Evolutionary conservation across 2,888 invertebrate genomes (phyloP), one percentile per base, ranked within the genome.

Genomic region (Hypomecis punctinalis): DNA sequence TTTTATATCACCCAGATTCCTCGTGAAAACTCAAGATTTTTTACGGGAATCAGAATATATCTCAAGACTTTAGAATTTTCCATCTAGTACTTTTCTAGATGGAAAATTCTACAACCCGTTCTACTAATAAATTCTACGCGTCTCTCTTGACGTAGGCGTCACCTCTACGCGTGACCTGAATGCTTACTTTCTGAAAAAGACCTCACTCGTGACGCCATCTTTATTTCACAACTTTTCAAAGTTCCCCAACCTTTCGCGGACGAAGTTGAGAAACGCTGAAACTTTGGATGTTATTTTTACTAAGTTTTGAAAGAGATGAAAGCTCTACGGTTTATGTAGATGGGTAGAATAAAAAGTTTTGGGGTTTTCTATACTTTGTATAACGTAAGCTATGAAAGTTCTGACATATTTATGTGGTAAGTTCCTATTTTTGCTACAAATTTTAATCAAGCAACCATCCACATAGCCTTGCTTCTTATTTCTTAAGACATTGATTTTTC

Each of bases 251-350:
- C n/a, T 51, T 62, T 62, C 46, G 43, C 43, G 39, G 39, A 10
- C 45, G 13, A 57, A 63, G 46, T 63, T 63, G 49, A 40, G 53
- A 46, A 51, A 61, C 51, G 46, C 46, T 53, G 48, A 7, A 58
- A 58, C 43, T 63, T 63, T n/a, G 40, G 6, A 46, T 58, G 53
- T 52, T 63, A 48, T 58, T 63, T 63, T 63, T 53, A 37, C 46
- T 35, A 42, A 53, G 57, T 63, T 63, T 47, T 6, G 36, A 35
- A 13, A 45, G 45, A 48, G 56, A 45, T 45, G 57, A 57, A 63
- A 58, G 58, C 57, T 63, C 36, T 58, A 51, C 36, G 37, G 55
- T 51, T 23, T 23, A 23, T 23, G 23, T 23, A 23, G 13, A 10
- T 42, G n/a, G 46, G 23, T 46, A 23, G 23, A 46, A 46, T 46